Evolutionary conservation across 2,888 invertebrate species (phyloP).

Genomic region (Emmelina monodactyla): DNA sequence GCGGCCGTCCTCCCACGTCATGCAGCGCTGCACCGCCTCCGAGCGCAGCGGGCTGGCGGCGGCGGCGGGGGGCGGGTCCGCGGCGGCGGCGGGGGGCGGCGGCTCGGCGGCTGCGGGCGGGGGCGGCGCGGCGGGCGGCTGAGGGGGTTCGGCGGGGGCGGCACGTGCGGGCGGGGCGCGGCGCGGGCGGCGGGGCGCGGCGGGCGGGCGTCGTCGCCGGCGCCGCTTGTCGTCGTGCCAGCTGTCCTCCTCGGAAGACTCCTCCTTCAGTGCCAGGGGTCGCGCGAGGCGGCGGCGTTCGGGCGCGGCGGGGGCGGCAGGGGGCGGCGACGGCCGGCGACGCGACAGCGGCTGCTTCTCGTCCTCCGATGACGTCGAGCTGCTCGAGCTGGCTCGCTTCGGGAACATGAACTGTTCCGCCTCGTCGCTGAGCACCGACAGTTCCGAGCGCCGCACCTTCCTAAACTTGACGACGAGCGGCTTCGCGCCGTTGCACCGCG

Average conservation of each 20-base stretch:
- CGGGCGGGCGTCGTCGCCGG: slow-evolving; percentile 30
- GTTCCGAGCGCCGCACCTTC: slow-evolving; percentile 75
- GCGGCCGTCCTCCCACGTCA: slow-evolving; percentile 56
- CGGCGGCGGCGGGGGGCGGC: slow-evolving; percentile 9
- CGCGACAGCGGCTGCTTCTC: slow-evolving; percentile 43
- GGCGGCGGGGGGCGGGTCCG: slow-evolving; percentile 13
- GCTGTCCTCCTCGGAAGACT: slow-evolving; percentile 53
- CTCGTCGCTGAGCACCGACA: slow-evolving; percentile 81
- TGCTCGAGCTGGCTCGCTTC: slow-evolving; percentile 66
- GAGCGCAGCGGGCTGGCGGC: slow-evolving; percentile 29
- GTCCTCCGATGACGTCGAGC: slow-evolving; percentile 65
- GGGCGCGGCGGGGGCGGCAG: slow-evolving; percentile 27
- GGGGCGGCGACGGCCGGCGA: slow-evolving; percentile 29
- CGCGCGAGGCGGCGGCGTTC: slow-evolving; percentile 45
- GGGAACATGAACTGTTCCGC: slow-evolving; percentile 90
- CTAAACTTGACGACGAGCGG: slow-evolving; percentile 77
- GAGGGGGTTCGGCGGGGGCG: slow-evolving; percentile 7
- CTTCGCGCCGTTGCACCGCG: slow-evolving; percentile 62
- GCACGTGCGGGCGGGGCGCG: slow-evolving; percentile 18
- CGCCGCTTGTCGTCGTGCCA: slow-evolving; percentile 42
- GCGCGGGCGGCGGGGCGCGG: slow-evolving; percentile 26
- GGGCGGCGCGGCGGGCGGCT: slow-evolving; percentile 16
- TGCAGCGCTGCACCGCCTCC: slow-evolving; percentile 37
- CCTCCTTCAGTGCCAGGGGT: slow-evolving; percentile 50
- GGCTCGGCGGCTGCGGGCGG: slow-evolving; percentile 13